phyloP scores from a whole-genome alignment of 2,888 invertebrate species.

The Tolmerus cingulatus region DNA sequence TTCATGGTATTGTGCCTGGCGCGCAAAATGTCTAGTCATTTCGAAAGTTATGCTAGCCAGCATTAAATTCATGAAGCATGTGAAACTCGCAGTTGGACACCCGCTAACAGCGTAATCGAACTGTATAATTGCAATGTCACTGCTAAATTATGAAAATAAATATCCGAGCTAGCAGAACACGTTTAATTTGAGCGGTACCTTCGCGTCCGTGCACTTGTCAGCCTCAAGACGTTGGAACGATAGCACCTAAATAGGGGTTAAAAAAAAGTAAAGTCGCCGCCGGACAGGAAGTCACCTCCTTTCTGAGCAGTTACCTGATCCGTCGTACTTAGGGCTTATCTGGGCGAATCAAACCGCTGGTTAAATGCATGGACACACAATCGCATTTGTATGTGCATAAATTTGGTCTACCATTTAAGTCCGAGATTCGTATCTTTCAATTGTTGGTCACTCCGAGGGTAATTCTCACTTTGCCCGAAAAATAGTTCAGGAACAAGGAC shows the following conservation, averaged over 20 bases:
- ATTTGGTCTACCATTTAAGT: conserved; percentile 29
- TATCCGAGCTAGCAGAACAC: neutral
- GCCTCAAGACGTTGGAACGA: neutral
- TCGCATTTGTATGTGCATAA: conserved; percentile 37
- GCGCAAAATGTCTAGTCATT: neutral
- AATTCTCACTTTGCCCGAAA: conserved; percentile 39
- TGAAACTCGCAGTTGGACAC: neutral
- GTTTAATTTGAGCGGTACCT: neutral
- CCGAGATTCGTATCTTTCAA: conserved; percentile 41
- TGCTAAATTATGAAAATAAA: neutral
- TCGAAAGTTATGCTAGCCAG: neutral
- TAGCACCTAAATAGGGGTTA: neutral
- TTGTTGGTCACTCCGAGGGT: conserved; percentile 42
- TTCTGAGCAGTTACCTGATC: conserved; percentile 26
- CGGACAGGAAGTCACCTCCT: conserved; percentile 17
- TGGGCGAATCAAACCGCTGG: conserved; percentile 13
- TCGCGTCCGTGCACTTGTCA: conserved; percentile 6
- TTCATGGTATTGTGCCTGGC: neutral
- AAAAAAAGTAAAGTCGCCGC: neutral
- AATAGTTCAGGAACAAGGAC: neutral
- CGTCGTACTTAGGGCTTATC: conserved; percentile 22
- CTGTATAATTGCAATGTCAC: neutral
- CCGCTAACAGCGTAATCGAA: neutral
- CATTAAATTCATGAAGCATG: neutral
- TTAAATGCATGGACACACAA: conserved; percentile 37